Conservation (phyloP, 1,140 invertebrate genomes). For the Andrena cerasifolii region DNA sequence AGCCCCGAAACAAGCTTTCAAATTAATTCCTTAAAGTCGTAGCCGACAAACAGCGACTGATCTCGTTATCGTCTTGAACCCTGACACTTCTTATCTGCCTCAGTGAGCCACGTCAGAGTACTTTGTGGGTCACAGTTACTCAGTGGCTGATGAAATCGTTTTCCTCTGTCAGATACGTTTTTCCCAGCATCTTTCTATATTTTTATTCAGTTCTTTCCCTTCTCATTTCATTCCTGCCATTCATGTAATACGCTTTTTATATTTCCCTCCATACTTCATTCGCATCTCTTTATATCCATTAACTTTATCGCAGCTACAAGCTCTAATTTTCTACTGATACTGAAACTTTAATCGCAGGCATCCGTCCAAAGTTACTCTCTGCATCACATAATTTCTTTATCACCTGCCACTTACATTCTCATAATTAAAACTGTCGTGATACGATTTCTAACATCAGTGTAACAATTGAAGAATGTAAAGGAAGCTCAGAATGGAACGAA, state of each 20-base stretch:
- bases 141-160: not conserved
- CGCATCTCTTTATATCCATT: not conserved
- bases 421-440: not conserved
- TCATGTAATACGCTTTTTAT: not conserved
- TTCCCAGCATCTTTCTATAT: not conserved
- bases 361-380: not conserved
- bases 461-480: slow-evolving; percentile 44
- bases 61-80: slow-evolving; percentile 61
- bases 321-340: not conserved
- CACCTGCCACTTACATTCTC: too few species aligned
- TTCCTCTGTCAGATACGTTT: not conserved
- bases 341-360: not conserved
- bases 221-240: too few species aligned
- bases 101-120: slow-evolving; percentile 7
- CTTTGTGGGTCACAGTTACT: slow-evolving; percentile 35
- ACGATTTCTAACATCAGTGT: too few species aligned
- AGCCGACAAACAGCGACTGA: slow-evolving; percentile 13
- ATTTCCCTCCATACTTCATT: not conserved
- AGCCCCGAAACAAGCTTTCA: not conserved
- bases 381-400: not conserved
- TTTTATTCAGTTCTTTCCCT: too few species aligned
- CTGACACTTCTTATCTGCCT: slow-evolving; percentile 69
- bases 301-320: not conserved
- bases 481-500: not conserved
- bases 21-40: slow-evolving; percentile 24